Evolutionary conservation across 2,888 invertebrate species (phyloP).

Genomic region (Pyrrhosoma nymphula): DNA sequence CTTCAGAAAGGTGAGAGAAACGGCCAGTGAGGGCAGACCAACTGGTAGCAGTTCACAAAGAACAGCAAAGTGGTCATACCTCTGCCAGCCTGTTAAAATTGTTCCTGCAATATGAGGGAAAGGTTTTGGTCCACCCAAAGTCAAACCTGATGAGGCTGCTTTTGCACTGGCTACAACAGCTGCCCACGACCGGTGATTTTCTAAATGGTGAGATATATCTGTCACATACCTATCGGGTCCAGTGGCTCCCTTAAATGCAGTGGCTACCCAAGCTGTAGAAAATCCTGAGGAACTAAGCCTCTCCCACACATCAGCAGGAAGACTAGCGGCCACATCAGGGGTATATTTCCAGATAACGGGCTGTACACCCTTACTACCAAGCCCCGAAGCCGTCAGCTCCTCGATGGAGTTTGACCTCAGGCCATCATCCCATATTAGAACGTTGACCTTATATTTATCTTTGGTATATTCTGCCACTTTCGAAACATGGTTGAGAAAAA

Average conservation of each 20-base stretch:
- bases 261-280: constrained; percentile 79
- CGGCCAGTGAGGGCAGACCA: constrained; percentile 76
- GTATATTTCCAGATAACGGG: constrained; percentile 81
- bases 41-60: constrained; percentile 77
- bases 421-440: constrained; percentile 82
- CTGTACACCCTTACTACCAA: constrained; percentile 78
- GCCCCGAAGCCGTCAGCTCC: constrained; percentile 74
- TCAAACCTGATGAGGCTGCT: constrained; percentile 22
- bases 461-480: constrained; percentile 76
- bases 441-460: constrained; percentile 72
- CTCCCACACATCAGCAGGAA: constrained; percentile 76
- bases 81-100: constrained; percentile 77
- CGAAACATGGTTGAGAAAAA: constrained; percentile 84
- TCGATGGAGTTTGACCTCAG: constrained; percentile 76
- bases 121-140: constrained; percentile 71
- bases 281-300: constrained; percentile 75
- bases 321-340: constrained; percentile 74
- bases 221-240: constrained; percentile 57
- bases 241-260: constrained; percentile 78
- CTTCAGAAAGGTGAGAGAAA: constrained; percentile 71
- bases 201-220: constrained; percentile 80
- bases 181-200: constrained; percentile 86
- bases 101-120: constrained; percentile 75
- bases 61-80: constrained; percentile 77
- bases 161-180: constrained; percentile 60